A percentile compares a stretch with the other conserved stretches of the same genome.
phyloP scores from a whole-genome alignment of 2,113 vertebrate genomes.

The Ammospiza caudacuta region DNA sequence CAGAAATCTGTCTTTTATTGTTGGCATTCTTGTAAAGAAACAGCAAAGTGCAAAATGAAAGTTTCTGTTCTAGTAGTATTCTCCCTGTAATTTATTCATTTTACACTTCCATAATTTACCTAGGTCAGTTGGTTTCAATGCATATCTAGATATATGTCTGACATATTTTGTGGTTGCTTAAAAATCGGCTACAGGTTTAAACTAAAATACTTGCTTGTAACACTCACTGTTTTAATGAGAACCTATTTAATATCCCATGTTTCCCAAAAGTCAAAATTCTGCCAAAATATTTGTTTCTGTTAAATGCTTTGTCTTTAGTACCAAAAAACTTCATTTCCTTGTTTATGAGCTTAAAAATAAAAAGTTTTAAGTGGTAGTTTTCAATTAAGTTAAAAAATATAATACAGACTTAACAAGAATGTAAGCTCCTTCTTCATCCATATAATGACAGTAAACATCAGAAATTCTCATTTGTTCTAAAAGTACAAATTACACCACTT shows the following conservation, averaged over 20 bases:
- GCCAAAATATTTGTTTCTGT: background rate
- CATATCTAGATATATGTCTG: background rate
- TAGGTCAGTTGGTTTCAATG: background rate
- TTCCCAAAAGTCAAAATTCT: background rate
- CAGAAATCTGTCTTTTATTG: background rate
- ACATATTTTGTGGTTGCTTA: background rate
- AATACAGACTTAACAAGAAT: background rate
- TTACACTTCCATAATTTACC: background rate
- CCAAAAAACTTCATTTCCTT: background rate
- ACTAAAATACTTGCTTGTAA: background rate
- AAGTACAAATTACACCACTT: background rate
- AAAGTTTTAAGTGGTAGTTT: background rate
- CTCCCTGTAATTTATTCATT: background rate
- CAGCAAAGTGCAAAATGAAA: background rate
- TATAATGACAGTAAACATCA: background rate
- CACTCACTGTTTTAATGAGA: background rate
- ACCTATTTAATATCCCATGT: background rate
- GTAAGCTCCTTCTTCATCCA: background rate
- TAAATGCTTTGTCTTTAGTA: background rate
- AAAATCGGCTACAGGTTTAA: background rate
- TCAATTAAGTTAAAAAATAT: background rate
- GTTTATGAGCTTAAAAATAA: background rate
- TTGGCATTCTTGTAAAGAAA: background rate
- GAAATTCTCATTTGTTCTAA: background rate
- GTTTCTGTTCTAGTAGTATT: background rate